phyloP scores from a whole-genome alignment of 2,113 vertebrate genomes.

The Chaetodon trifascialis region DNA sequence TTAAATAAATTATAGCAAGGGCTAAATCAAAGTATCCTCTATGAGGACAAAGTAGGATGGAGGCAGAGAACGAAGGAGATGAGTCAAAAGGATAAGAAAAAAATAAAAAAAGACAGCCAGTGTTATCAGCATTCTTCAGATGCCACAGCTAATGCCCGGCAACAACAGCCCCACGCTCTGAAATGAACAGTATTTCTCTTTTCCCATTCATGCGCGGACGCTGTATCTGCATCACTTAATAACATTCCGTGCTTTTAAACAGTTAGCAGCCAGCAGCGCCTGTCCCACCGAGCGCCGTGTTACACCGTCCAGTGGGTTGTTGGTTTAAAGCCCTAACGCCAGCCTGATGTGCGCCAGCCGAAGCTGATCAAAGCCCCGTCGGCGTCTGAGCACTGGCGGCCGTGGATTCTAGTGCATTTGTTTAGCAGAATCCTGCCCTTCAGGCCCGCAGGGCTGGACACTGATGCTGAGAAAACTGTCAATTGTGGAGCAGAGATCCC shows the following conservation, averaged over 20 bases:
- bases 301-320: slow-evolving; percentile 80
- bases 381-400: slow-evolving; percentile 87
- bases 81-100: slow-evolving; percentile 50
- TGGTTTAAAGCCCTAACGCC: slow-evolving; percentile 96
- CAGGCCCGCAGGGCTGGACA: slow-evolving; percentile 86
- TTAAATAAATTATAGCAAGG: neutral
- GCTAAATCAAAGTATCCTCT: slow-evolving; percentile 8
- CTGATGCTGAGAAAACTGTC: slow-evolving; percentile 91
- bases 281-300: slow-evolving; percentile 57
- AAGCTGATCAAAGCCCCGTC: slow-evolving; percentile 94
- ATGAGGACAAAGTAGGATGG: slow-evolving; percentile 19
- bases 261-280: slow-evolving; percentile 89
- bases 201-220: slow-evolving; percentile 88
- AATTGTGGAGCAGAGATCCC: slow-evolving; percentile 86
- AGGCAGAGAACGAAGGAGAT: slow-evolving; percentile 45
- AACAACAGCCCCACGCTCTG: slow-evolving; percentile 89
- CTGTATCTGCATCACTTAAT: slow-evolving; percentile 93
- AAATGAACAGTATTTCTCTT: slow-evolving; percentile 99
- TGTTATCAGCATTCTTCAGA: slow-evolving; percentile 89
- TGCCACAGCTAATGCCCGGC: slow-evolving; percentile 91
- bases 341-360: slow-evolving; percentile 95
- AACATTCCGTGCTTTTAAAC: slow-evolving; percentile 95
- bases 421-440: slow-evolving; percentile 87
- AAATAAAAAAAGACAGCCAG: slow-evolving; percentile 51
- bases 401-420: slow-evolving; percentile 90